phyloP scores from a whole-genome alignment of 1,140 invertebrate species.

The Heliconius congener region DNA sequence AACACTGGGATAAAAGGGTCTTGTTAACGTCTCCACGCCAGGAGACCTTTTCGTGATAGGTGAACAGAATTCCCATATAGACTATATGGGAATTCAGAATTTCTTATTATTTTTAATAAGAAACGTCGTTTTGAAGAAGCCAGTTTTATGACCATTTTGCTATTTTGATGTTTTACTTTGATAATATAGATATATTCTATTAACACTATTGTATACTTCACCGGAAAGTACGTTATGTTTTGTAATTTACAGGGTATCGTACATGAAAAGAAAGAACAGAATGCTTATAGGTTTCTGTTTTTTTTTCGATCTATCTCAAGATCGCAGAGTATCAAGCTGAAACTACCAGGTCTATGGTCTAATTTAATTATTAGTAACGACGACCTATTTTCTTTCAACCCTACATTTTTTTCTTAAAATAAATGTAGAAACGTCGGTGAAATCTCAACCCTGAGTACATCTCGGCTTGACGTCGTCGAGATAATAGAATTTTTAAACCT shows the following conservation, averaged over 20 bases:
- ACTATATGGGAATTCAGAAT: conserved; percentile 38
- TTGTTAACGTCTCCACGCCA: conserved; percentile 41
- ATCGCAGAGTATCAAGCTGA: too few species aligned
- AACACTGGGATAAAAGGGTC: conserved; percentile 48
- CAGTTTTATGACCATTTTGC: background rate
- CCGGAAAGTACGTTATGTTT: too few species aligned
- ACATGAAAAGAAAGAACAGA: too few species aligned
- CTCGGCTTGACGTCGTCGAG: background rate
- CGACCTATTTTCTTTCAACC: too few species aligned
- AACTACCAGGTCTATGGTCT: too few species aligned
- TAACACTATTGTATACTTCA: too few species aligned
- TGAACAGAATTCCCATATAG: conserved; percentile 25
- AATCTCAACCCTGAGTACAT: background rate
- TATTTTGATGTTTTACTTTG: background rate
- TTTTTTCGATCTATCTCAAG: too few species aligned
- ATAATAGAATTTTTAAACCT: background rate
- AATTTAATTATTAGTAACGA: too few species aligned
- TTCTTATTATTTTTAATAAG: conserved; percentile 22
- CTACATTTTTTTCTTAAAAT: too few species aligned
- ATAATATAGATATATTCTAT: background rate
- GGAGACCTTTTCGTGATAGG: conserved; percentile 39
- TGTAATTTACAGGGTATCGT: too few species aligned
- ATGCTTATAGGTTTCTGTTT: too few species aligned
- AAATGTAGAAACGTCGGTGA: background rate
- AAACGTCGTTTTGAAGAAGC: conserved; percentile 30